phyloP scores from a whole-genome alignment of 2,888 invertebrate genomes.

The Brassicogethes aeneus region DNA sequence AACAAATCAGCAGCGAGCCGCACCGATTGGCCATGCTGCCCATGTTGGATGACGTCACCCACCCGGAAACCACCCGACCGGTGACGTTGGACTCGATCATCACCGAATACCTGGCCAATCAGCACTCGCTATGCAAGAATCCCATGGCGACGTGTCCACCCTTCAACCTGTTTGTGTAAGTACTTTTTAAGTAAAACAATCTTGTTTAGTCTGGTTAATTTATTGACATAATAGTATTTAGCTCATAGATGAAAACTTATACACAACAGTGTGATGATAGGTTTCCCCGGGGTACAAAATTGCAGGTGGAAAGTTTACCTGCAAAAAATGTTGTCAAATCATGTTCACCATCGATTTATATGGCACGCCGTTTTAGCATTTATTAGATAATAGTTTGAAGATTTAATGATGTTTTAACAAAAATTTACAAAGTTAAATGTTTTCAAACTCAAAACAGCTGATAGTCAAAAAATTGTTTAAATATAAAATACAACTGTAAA shows the following conservation, averaged over 20 bases:
- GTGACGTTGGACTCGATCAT: slow-evolving; percentile 85
- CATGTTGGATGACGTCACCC: slow-evolving; percentile 20
- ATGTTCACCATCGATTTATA: too few species aligned
- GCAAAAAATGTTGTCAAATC: too few species aligned
- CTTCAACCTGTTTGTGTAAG: slow-evolving; percentile 84
- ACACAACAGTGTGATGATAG: slow-evolving; percentile 53
- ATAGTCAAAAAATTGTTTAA: too few species aligned
- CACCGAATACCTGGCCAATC: slow-evolving; percentile 92
- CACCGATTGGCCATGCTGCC: slow-evolving; percentile 19
- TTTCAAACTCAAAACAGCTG: too few species aligned
- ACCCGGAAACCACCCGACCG: slow-evolving; percentile 34
- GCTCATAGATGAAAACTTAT: slow-evolving; percentile 31
- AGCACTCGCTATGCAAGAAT: slow-evolving; percentile 96
- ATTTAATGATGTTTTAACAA: too few species aligned
- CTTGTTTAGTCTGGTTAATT: too few species aligned
- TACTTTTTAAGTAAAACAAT: slow-evolving; percentile 8
- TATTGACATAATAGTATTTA: too few species aligned
- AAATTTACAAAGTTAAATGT: too few species aligned
- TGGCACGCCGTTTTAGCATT: too few species aligned
- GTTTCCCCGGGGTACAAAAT: slow-evolving; percentile 62
- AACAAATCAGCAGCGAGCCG: slow-evolving; percentile 41
- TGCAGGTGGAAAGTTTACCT: slow-evolving; percentile 67
- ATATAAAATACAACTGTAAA: too few species aligned
- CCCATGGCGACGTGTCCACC: slow-evolving; percentile 97
- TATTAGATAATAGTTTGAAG: too few species aligned